phyloP scores from a whole-genome alignment of 30 jellyfish, hydroid and myxozoan genomes.

The Sanderia malayensis region DNA sequence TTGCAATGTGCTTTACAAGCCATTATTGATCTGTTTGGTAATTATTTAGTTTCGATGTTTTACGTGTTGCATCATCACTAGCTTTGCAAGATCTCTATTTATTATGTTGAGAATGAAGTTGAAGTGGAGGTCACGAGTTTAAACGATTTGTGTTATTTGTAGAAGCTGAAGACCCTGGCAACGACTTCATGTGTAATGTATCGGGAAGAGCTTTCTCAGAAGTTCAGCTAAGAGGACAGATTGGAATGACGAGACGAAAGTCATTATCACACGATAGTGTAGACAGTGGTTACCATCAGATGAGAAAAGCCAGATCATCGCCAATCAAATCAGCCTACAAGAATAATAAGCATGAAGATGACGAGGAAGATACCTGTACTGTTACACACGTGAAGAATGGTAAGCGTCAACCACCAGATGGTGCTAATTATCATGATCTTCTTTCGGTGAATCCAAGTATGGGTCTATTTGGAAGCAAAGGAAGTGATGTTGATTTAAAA shows the following conservation, averaged over 20 bases:
- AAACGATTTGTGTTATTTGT: too few species aligned
- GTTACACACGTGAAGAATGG: not conserved
- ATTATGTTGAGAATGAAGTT: too few species aligned
- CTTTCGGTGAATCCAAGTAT: constrained; percentile 49
- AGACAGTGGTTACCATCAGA: constrained; percentile 69
- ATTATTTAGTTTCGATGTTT: too few species aligned
- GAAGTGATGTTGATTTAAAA: constrained; percentile 24
- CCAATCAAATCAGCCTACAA: constrained; percentile 48
- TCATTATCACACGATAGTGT: constrained; percentile 61
- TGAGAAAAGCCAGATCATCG: constrained; percentile 73
- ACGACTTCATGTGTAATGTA: constrained; percentile 69
- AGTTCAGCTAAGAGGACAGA: constrained; percentile 56
- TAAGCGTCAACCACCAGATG: not conserved
- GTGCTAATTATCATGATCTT: constrained; percentile 10
- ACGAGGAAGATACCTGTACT: constrained; percentile 13
- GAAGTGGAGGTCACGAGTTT: too few species aligned
- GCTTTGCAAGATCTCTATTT: too few species aligned
- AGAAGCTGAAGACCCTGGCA: constrained; percentile 67
- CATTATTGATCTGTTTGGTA: constrained; percentile 87
- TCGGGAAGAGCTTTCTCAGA: constrained; percentile 72
- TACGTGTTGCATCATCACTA: too few species aligned
- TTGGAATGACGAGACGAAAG: constrained; percentile 17
- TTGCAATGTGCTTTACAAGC: constrained; percentile 98
- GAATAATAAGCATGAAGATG: not conserved
- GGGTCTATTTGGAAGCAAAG: constrained; percentile 75